phyloP scores from a whole-genome alignment of 2,888 invertebrate genomes.

The Scaptomyza parva region DNA sequence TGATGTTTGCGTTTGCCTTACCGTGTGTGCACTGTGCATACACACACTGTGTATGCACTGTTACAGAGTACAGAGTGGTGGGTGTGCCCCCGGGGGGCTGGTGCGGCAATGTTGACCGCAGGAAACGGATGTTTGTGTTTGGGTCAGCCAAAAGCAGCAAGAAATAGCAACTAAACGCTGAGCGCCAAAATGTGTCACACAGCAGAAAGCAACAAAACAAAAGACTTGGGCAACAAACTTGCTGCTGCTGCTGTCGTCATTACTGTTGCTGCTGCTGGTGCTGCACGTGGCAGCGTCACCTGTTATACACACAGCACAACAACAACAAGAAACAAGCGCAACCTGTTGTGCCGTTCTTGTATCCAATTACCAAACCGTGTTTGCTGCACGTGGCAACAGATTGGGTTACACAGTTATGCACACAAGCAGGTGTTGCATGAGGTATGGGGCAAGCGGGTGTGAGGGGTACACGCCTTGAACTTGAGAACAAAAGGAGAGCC shows the following conservation, averaged over 20 bases:
- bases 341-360: conserved; percentile 60
- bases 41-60: conserved; percentile 10
- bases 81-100: conserved; percentile 40
- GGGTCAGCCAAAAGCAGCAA: conserved; percentile 54
- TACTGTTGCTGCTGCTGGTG: conserved; percentile 17
- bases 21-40: conserved; percentile 23
- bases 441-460: background rate
- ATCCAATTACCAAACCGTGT: conserved; percentile 52
- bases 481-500: conserved; percentile 48
- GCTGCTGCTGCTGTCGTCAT: conserved; percentile 24
- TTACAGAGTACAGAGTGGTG: conserved; percentile 26
- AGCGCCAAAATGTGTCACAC: conserved; percentile 62
- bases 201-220: conserved; percentile 21
- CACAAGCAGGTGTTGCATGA: conserved; percentile 25
- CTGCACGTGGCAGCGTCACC: conserved; percentile 56
- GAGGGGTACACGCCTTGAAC: conserved; percentile 41
- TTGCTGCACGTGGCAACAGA: conserved; percentile 63
- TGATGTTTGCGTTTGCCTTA: conserved; percentile 1
- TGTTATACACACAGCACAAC: no score
- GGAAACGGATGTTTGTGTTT: conserved; percentile 78
- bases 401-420: conserved; percentile 50
- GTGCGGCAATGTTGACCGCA: conserved; percentile 49
- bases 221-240: conserved; percentile 71
- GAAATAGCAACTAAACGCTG: conserved; percentile 3
- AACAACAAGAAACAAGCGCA: conserved; percentile 24